Percentiles rank a stretch among this genome's conserved stretches.
These are phyloP conservation scores for Cervus canadensis DNA, from an alignment of 2,113 vertebrate species.

Conservation along the genomic window DNA sequence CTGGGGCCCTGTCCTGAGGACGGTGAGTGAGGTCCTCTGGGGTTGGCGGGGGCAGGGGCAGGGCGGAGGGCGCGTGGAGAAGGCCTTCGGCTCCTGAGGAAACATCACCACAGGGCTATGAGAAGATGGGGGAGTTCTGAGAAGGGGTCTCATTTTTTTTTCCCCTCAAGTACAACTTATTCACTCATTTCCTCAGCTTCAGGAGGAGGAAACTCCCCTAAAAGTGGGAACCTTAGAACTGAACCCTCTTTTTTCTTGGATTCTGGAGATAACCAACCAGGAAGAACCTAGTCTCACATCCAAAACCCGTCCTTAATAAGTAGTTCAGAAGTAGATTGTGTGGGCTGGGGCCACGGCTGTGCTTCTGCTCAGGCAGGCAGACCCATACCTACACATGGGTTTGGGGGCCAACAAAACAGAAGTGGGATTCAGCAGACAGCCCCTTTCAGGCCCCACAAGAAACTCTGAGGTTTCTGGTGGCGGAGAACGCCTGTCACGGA, in stretches of 20 bases:
- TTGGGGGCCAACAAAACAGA: neutral
- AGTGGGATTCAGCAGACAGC: neutral
- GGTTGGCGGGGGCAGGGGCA: neutral
- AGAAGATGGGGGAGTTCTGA: too few species aligned
- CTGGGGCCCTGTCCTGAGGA: neutral
- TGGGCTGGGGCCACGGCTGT: too few species aligned
- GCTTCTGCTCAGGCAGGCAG: neutral
- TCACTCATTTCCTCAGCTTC: neutral
- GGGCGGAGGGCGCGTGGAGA: neutral
- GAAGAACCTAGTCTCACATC: neutral
- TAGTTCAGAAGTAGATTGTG: neutral
- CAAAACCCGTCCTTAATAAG: neutral
- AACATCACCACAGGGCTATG: neutral
- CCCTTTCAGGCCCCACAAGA: neutral
- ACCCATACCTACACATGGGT: neutral
- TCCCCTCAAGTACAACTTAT: neutral
- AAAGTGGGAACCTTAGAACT: neutral
- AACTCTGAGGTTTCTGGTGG: neutral
- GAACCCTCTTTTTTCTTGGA: neutral
- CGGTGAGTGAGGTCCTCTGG: constrained; percentile 15
- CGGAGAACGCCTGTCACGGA: neutral
- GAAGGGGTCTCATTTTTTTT: neutral
- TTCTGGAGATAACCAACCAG: neutral
- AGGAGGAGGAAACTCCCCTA: neutral
- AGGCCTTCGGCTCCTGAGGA: accelerated